Evolutionary conservation across 2,888 invertebrate genomes (phyloP), one percentile per base, ranked within the genome.

Genomic region (Cremastobaeus sp.): DNA sequence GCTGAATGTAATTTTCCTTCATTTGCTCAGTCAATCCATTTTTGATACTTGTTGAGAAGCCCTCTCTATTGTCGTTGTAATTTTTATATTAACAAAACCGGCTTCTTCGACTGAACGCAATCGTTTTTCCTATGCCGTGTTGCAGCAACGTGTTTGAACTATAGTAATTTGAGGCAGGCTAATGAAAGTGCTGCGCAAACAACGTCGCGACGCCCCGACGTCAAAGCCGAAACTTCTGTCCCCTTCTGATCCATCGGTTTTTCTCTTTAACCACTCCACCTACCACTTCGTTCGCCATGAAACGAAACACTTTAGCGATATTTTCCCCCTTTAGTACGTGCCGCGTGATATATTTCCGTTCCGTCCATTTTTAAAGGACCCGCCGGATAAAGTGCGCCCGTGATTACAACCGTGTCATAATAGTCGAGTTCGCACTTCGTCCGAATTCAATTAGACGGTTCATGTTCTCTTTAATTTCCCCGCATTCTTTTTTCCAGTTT

Each of bases 151-250:
- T 84, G 82, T 86, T 86, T 86, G 86, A 86, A 84, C 84, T 84
- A 83, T 83, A 84, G 85, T 85, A 86, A 86, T 86, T 85, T 86
- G 84, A 85, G 84, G 84, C 84, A 83, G 83, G 84, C 85, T 86
- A 85, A 86, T 86, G 86, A 86, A 86, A 85, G 86, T 84, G 82
- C 85, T 83, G 81, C 83, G 85, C 83, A 86, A 86, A 85, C 84
- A 86, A 82, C 82, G 83, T 83, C 83, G 83, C 85, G 85, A 85
- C 85, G 83, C 84, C 83, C 81, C 80, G 81, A 84, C 84, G 84
- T 85, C 85, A 86, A 85, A 85, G 85, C 84, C 79, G 71, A 83
- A 84, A 84, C 78, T 82, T 81, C 81, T 78, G 77, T 74, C 77
- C 81, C 71, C 66, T 55, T 66, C 66, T 64, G 60, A 72, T 69